Evolutionary conservation across 2,797 vertebrate species (phyloP).

Genomic region (Miopithecus talapoin): DNA sequence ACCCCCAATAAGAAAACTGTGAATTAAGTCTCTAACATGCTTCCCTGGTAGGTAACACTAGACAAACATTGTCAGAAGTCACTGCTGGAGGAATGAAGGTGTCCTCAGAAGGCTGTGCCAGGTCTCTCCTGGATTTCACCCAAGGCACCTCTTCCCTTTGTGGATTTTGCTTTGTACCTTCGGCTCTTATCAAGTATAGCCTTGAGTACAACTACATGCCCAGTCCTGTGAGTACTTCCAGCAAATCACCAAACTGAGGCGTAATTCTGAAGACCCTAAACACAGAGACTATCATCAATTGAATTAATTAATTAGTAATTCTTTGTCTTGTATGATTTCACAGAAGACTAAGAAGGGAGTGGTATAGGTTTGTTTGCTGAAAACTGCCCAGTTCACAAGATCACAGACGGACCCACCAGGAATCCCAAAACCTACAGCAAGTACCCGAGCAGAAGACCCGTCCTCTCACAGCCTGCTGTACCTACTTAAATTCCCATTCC

Average conservation of each 20-base stretch:
- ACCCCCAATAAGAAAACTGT: rapidly evolving
- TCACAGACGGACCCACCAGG: rapidly evolving
- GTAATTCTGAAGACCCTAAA: neutral
- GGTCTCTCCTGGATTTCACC: neutral
- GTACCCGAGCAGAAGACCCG: rapidly evolving
- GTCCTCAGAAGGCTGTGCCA: neutral
- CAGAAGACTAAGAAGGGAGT: neutral
- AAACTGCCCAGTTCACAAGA: neutral
- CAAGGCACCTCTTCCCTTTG: neutral
- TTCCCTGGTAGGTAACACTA: neutral
- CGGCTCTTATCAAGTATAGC: neutral
- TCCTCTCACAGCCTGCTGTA: rapidly evolving
- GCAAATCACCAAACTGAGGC: neutral
- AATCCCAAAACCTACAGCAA: neutral
- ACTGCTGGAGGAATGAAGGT: too few species aligned
- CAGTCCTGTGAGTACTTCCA: neutral
- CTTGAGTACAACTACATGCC: rapidly evolving
- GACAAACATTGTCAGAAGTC: rapidly evolving
- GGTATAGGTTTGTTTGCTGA: rapidly evolving
- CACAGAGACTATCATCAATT: neutral
- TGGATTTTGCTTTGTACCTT: neutral
- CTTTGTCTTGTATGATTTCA: neutral
- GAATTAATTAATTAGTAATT: neutral
- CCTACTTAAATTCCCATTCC: neutral
- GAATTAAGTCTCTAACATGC: neutral